These are phyloP conservation scores for Mungos mungo DNA, from an alignment of 2,113 vertebrate genomes.

Conservation along the genomic window DNA sequence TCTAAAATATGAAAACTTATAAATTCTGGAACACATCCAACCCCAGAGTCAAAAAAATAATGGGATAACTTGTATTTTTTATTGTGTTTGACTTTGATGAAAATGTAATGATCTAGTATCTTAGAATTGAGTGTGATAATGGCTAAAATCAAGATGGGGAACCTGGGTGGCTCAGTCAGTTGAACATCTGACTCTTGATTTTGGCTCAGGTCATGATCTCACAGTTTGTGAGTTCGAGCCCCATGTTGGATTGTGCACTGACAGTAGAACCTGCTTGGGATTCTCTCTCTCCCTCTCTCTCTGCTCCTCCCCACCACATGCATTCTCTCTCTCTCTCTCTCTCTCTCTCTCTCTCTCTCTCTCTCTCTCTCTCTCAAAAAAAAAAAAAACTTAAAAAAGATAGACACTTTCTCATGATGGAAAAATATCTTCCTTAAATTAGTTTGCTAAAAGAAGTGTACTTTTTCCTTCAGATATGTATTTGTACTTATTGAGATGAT, in stretches of 20 bases:
- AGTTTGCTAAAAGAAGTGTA: not conserved
- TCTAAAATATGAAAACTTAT: slow-evolving; percentile 5
- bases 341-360: no score
- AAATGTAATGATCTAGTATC: not conserved
- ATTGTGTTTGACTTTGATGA: slow-evolving; percentile 10
- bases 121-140: not conserved
- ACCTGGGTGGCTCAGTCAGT: no score
- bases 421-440: not conserved
- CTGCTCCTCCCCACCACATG: no score
- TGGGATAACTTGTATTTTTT: not conserved
- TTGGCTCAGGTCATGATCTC: no score
- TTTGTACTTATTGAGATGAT: not conserved
- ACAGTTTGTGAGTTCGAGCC: no score
- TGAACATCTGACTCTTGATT: no score
- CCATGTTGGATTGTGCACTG: no score
- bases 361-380: no score
- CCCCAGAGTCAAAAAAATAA: not conserved
- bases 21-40: not conserved
- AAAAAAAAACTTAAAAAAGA: no score
- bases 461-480: not conserved
- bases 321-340: no score
- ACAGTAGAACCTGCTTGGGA: no score
- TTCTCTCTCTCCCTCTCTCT: no score
- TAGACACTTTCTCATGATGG: not conserved
- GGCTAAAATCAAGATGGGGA: not conserved